Evolutionary conservation across 2,888 invertebrate genomes (phyloP), one percentile per base, ranked within the genome.

Genomic region (Drosophila macrothrix): DNA sequence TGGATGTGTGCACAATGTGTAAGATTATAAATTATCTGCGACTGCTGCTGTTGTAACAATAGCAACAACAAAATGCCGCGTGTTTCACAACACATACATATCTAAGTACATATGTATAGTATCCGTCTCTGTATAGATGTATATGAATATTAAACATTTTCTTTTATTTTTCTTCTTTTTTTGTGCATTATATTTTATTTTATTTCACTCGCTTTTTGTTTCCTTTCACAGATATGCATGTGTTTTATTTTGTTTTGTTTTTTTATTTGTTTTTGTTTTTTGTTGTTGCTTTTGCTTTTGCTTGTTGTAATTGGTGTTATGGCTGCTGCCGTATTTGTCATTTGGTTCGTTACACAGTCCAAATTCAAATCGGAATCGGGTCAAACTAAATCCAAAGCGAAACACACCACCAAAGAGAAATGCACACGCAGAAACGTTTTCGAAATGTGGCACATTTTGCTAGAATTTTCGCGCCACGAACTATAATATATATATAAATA

Each of bases 1-100:
- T 28, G 43, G 50, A 46, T 19, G 60, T 41, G 29, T 28, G 33
- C 56, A 64, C 78, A 71, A 71, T 78, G 59, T 73, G 56, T 60
- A 71, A 88, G 86, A 83, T 88, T 88, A 88, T 85, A 67, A 85
- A 85, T 88, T 85, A 85, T 88, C 88, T 86, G 83, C 61, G 61
- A 72, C 82, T 82, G 78, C 72, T 81, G 78, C 78, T 81, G 73
- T 72, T 87, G 84, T 70, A 77, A 86, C 62, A 78, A 60, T 53
- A 72, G 76, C 71, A 70, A 78, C 55, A 65, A 41, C 60, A 74
- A 66, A 74, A 58, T 58, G 68, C 72, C 63, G 78, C 76, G 70
- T 72, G 80, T 83, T 88, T 88, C 86, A 71, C 85, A 88, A 84
- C 31, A 35, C 37, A 67, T 41, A 60, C 37, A 67, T 61, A 49